phyloP scores from a whole-genome alignment of 2,888 invertebrate genomes.

The Polydrusus pterygomalis region DNA sequence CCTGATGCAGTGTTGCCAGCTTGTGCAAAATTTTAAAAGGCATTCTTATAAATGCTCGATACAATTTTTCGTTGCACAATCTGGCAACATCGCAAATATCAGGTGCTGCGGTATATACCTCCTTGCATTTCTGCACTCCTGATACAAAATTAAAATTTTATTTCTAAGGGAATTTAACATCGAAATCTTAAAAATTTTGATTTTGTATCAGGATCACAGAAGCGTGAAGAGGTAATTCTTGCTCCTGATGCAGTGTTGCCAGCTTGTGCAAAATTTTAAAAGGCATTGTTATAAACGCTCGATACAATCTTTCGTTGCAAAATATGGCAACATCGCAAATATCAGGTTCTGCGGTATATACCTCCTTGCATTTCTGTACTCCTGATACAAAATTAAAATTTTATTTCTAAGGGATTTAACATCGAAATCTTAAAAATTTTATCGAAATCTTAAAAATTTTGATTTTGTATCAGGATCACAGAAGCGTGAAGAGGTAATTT shows the following conservation, averaged over 20 bases:
- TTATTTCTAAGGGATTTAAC: too few relatives aligned
- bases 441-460: neutral
- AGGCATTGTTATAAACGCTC: too few relatives aligned
- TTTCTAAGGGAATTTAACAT: too few relatives aligned
- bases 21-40: neutral
- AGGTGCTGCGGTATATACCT: neutral
- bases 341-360: too few relatives aligned
- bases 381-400: conserved; percentile 1
- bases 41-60: neutral
- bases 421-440: too few relatives aligned
- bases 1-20: neutral
- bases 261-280: neutral
- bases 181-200: neutral
- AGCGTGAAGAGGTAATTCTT: neutral
- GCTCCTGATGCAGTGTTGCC: neutral
- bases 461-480: neutral
- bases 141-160: neutral
- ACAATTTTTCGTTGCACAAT: neutral
- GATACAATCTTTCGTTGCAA: too few relatives aligned
- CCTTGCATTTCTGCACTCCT: neutral
- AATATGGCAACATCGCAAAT: too few relatives aligned
- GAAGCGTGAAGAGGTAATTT: neutral
- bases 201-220: neutral
- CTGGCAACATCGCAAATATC: neutral
- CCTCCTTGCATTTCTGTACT: neutral